Evolutionary conservation across 2,797 vertebrate species (phyloP).

Genomic region (Onychomys leucogaster): DNA sequence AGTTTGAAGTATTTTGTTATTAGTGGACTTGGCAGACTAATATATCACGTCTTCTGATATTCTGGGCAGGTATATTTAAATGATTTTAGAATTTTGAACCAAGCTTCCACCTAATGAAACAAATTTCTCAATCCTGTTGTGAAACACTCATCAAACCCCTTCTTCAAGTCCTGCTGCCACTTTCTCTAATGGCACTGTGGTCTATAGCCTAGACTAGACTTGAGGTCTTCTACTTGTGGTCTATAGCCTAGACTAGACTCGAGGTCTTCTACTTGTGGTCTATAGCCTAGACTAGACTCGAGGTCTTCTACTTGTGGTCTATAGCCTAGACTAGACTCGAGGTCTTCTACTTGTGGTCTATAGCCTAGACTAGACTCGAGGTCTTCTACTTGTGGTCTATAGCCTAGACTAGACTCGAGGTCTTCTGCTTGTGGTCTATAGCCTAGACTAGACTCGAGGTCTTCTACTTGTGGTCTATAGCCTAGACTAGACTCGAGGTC

Average conservation of each 20-base stretch:
- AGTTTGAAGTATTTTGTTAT: background rate
- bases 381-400: background rate
- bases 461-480: background rate
- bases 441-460: background rate
- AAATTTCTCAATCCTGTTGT: background rate
- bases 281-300: background rate
- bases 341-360: background rate
- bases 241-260: background rate
- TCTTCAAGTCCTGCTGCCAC: background rate
- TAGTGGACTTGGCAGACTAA: background rate
- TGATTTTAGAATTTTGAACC: slow-evolving; percentile 20
- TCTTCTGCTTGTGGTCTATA: background rate
- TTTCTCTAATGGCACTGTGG: background rate
- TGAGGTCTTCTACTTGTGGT: too few species aligned
- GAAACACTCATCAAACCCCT: background rate
- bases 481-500: background rate
- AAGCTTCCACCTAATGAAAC: background rate
- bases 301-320: background rate
- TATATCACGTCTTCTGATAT: background rate
- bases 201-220: background rate
- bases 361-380: background rate
- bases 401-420: background rate
- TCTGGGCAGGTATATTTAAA: background rate
- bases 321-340: background rate
- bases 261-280: background rate